Evolutionary conservation across 2,888 invertebrate genomes (phyloP), one percentile per base, ranked within the genome.

Genomic region (Diabrotica balteata): DNA sequence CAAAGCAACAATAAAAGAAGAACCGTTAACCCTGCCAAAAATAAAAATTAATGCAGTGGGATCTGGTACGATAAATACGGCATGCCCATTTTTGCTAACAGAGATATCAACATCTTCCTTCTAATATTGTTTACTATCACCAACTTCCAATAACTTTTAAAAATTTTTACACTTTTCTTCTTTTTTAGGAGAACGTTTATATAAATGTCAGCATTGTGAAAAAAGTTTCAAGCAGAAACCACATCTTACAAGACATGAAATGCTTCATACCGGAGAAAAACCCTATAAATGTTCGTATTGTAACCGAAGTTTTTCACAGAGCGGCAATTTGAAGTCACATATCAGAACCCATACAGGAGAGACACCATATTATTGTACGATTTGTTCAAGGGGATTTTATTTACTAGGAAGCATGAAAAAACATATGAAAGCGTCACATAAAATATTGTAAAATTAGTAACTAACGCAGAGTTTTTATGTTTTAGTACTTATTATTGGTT

Each of bases 301-400:
- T 59, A 69, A 69, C 10, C 75, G 75, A 65, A 81, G 78, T 64
- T 85, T 85, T 72, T 81, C 84, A 1, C 81, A 84, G 4, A 81
- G 82, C 46, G 81, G 83, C 46, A 85, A 84, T 68, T 80, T 84
- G 80, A 84, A 83, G 62, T 79, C 84, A 43, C 85, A 85, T 70
- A 74, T 80, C 51, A 79, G 83, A 64, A 84, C 82, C 2, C 84
- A 85, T 67, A 84, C 83, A 53, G 84, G 83, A 59, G 83, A 83
- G 67, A 80, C 82, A n/a, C 84, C 84, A 7, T 83, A 80, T 61
- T 80, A 81, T 80, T 85, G 85, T 63, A 80, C 81, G 4, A 80
- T 83, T 46, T 85, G 84, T 69, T 80, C 82, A 55, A 84, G 82
- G 68, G 84, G 83, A 8, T 75, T 74, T 47, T 70, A 71, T 7